A percentile compares a stretch with the other conserved stretches of the same genome.
phyloP scores from a whole-genome alignment of 2,113 vertebrate genomes.

The Toxotes jaculatrix region DNA sequence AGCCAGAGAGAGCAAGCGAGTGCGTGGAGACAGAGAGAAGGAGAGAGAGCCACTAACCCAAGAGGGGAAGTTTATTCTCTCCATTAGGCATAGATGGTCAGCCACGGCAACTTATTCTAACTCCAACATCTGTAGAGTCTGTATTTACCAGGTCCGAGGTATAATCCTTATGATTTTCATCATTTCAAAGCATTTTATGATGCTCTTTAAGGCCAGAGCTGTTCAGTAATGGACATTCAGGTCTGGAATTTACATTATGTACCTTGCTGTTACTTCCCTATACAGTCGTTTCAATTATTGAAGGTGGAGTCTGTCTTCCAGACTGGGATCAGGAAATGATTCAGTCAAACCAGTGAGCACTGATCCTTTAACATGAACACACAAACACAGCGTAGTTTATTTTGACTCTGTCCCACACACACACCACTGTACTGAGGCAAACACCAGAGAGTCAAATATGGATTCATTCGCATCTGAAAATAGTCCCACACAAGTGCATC shows the following conservation, averaged over 20 bases:
- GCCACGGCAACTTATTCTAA: constrained; percentile 8
- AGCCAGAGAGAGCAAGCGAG: constrained; percentile 27
- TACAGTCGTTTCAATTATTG: not conserved
- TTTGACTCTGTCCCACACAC: not conserved
- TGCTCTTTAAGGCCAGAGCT: not conserved
- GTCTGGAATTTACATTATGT: not conserved
- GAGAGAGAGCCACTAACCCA: constrained; percentile 16
- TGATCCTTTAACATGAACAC: not conserved
- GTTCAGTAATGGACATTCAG: not conserved
- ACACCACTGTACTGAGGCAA: not conserved
- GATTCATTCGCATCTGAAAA: not conserved
- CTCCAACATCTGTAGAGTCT: not conserved
- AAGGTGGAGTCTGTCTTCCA: too few species aligned
- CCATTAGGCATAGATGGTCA: constrained; percentile 26
- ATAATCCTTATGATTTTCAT: not conserved
- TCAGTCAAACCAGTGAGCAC: not conserved
- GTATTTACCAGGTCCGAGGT: not conserved
- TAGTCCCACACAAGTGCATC: not conserved
- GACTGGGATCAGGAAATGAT: not conserved
- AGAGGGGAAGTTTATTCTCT: constrained; percentile 8
- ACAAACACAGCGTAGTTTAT: not conserved
- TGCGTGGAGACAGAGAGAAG: constrained; percentile 5
- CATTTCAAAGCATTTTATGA: not conserved
- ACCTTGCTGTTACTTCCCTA: not conserved
- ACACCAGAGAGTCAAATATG: not conserved